Evolutionary conservation across 2,888 invertebrate genomes (phyloP).

Genomic region (Ethmia dodecea): DNA sequence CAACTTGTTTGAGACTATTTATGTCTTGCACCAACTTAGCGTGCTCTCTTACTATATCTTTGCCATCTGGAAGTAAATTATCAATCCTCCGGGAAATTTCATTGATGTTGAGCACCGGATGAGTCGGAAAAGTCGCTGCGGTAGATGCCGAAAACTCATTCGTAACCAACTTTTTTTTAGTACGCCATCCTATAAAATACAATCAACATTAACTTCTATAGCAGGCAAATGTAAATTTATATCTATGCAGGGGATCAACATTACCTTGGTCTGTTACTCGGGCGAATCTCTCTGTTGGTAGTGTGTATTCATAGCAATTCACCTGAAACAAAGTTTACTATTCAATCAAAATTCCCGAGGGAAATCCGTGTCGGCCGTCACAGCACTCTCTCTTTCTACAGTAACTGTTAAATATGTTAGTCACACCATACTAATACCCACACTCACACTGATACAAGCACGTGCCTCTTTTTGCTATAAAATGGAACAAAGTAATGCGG

Average conservation of each 20-base stretch:
- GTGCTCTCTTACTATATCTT: constrained; percentile 59
- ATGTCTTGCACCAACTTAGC: constrained; percentile 69
- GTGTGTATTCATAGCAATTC: constrained; percentile 51
- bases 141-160: constrained; percentile 10
- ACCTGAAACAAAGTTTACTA: constrained; percentile 32
- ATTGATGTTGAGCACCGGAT: constrained; percentile 24
- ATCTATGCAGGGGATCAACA: too few relatives aligned
- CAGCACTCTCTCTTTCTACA: too few relatives aligned
- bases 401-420: too few relatives aligned
- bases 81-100: constrained; percentile 35
- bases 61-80: constrained; percentile 31
- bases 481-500: too few relatives aligned
- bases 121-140: constrained; percentile 14
- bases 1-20: constrained; percentile 54
- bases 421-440: too few relatives aligned
- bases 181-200: constrained; percentile 23
- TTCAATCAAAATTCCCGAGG: constrained; percentile 7
- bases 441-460: too few relatives aligned
- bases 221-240: too few relatives aligned
- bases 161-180: constrained; percentile 12
- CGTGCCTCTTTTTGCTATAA: too few relatives aligned
- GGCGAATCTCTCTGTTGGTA: constrained; percentile 27
- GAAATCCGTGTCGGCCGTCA: too few relatives aligned
- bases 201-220: constrained; percentile 1
- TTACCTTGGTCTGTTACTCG: constrained; percentile 41